Conservation (phyloP, 2,888 invertebrate species). For the Eupeodes latifasciatus region DNA sequence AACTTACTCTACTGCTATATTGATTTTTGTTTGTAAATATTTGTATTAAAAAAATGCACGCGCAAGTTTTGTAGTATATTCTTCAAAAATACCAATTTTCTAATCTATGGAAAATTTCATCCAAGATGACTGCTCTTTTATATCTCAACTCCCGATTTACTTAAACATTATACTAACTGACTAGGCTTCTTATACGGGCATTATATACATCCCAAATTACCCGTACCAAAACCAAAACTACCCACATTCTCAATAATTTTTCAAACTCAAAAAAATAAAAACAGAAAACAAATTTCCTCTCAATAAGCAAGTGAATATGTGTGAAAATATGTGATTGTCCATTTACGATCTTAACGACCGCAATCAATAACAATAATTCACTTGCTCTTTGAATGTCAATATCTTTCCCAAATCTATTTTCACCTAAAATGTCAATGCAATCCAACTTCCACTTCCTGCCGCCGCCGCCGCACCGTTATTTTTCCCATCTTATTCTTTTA, state of each 20-base stretch:
- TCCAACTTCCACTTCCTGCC: conserved; percentile 39
- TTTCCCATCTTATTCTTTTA: conserved; percentile 4
- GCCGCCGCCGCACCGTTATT: conserved; percentile 12
- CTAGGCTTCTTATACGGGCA: background rate
- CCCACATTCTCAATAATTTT: no score
- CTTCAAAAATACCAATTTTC: no score
- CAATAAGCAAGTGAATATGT: conserved; percentile 21
- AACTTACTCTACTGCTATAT: no score
- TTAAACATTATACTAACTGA: background rate
- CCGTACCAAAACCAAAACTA: background rate
- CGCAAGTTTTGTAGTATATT: no score
- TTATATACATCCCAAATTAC: background rate
- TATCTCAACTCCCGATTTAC: background rate
- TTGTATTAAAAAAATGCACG: no score
- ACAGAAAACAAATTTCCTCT: conserved; percentile 11
- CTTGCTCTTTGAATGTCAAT: conserved; percentile 65
- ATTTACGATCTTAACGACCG: conserved; percentile 54
- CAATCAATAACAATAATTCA: conserved; percentile 74
- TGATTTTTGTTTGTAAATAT: no score
- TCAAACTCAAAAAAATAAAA: background rate
- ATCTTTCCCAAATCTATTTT: conserved; percentile 63
- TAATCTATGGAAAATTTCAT: no score
- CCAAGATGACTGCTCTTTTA: background rate
- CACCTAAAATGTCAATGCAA: conserved; percentile 65
- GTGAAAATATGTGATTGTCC: conserved; percentile 39